phyloP scores from a whole-genome alignment of 35 echinoderm and acorn worm genomes.

The Ophioderma brevispina region DNA sequence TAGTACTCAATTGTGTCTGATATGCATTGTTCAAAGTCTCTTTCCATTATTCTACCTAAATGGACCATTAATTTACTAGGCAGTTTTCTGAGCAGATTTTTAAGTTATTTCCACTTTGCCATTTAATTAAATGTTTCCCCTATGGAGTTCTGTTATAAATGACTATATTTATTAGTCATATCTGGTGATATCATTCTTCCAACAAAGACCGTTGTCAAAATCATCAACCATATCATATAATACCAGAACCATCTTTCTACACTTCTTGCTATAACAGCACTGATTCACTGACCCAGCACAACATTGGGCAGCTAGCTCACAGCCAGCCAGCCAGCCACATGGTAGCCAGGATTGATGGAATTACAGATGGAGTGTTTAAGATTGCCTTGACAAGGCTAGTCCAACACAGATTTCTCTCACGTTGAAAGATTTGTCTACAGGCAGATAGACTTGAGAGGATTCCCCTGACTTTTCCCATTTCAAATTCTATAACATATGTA shows the following conservation, averaged over 20 bases:
- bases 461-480: too few relatives aligned
- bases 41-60: too few relatives aligned
- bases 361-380: neutral
- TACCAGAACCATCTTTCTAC: neutral
- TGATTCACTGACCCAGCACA: neutral
- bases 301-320: neutral
- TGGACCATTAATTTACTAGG: too few relatives aligned
- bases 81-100: neutral
- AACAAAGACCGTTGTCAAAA: neutral
- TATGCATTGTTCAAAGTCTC: too few relatives aligned
- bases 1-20: too few relatives aligned
- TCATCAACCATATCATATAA: neutral
- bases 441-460: neutral
- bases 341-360: neutral
- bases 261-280: neutral
- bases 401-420: neutral
- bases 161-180: neutral
- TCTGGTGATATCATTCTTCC: neutral
- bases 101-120: neutral
- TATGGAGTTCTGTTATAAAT: too few relatives aligned
- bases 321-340: neutral
- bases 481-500: too few relatives aligned
- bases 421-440: neutral
- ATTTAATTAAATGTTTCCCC: neutral
- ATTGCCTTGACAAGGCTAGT: neutral